These are phyloP conservation scores for Chaetodon trifascialis DNA, from an alignment of 2,113 vertebrate species.

Conservation along the genomic window DNA sequence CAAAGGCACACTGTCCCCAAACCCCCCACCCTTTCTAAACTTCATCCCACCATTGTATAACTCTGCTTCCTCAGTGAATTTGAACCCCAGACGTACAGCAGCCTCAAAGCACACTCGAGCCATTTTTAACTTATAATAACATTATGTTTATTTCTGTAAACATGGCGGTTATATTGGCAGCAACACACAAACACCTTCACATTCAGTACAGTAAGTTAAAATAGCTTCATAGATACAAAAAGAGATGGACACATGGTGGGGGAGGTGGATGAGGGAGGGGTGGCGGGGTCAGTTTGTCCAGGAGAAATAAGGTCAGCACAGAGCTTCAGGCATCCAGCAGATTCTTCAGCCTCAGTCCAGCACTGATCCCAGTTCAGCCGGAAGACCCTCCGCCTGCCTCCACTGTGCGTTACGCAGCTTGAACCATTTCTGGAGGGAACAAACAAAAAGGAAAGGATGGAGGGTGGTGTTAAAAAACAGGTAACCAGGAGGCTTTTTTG, in stretches of 20 bases:
- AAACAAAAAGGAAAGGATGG: conserved; percentile 4
- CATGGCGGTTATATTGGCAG: conserved; percentile 68
- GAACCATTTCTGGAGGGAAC: conserved; percentile 92
- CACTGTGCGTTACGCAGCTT: conserved; percentile 90
- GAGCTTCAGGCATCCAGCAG: conserved; percentile 11
- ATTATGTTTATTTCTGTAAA: conserved; percentile 77
- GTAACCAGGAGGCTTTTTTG: conserved; percentile 2
- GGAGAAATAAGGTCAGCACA: conserved; percentile 26
- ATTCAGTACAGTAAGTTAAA: conserved; percentile 67
- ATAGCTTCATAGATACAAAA: conserved; percentile 71
- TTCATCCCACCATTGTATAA: conserved; percentile 46
- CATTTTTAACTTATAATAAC: conserved; percentile 61
- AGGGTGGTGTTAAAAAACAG: conserved; percentile 3
- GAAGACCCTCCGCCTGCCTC: conserved; percentile 92
- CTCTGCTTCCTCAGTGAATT: conserved; percentile 28
- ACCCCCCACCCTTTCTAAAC: neutral
- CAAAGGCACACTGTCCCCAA: conserved; percentile 22
- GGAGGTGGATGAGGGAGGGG: neutral
- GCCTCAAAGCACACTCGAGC: conserved; percentile 22
- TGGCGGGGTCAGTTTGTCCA: conserved; percentile 19
- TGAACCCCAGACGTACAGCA: conserved; percentile 1
- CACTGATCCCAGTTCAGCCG: conserved; percentile 90
- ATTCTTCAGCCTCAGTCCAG: conserved; percentile 88
- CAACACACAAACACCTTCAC: conserved; percentile 84
- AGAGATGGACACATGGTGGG: conserved; percentile 32